Conservation (phyloP, 2,797 vertebrate genomes). For the Luscinia megarhynchos region DNA sequence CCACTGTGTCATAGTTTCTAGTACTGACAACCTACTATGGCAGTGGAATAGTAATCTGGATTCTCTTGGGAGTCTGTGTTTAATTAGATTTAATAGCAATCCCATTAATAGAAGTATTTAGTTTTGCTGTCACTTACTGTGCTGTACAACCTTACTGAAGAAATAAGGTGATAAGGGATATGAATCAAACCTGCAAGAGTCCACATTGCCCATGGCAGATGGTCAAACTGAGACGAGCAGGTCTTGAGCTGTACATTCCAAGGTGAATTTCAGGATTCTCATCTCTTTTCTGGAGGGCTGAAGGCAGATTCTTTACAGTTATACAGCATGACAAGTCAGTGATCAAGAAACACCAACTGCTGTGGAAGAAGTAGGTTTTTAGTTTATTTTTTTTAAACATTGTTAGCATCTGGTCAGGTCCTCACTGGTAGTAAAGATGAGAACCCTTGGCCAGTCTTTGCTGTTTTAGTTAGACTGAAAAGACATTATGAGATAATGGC, state of each 20-base stretch:
- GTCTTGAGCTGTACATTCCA: not conserved
- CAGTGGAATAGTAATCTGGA: not conserved
- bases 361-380: not conserved
- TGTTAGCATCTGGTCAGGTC: not conserved
- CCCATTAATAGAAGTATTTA: slow-evolving; percentile 16
- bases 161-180: not conserved
- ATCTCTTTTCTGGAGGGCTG: not conserved
- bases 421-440: not conserved
- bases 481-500: not conserved
- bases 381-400: not conserved
- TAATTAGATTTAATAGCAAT: slow-evolving; percentile 43
- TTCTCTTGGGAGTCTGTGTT: not conserved
- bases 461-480: not conserved
- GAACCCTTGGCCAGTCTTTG: not conserved
- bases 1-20: not conserved
- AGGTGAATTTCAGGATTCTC: not conserved
- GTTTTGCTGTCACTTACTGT: not conserved
- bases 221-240: not conserved
- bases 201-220: not conserved
- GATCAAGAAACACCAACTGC: not conserved
- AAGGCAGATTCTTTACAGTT: not conserved
- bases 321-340: not conserved
- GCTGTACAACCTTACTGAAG: not conserved
- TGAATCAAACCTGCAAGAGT: not conserved
- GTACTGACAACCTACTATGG: not conserved